These are phyloP conservation scores for Hippopotamus amphibius DNA, from an alignment of 2,113 vertebrate species.

Conservation along the genomic window DNA sequence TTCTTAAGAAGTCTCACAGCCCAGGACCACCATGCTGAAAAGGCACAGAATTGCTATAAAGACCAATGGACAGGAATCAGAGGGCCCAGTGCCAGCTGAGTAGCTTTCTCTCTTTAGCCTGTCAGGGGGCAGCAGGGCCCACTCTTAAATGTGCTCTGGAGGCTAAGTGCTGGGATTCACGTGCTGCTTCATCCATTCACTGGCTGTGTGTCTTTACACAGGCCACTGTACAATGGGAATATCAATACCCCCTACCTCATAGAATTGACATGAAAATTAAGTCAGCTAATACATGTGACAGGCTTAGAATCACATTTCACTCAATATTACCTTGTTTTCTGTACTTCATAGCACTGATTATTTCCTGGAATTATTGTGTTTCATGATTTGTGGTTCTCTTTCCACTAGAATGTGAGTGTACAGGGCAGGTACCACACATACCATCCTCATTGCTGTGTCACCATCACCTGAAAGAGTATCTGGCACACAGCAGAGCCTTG, in stretches of 20 bases:
- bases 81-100: not conserved
- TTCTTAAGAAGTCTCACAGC: not conserved
- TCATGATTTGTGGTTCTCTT: not conserved
- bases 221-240: not conserved
- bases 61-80: not conserved
- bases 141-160: not conserved
- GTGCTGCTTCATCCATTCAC: not conserved
- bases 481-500: not conserved
- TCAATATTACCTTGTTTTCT: not conserved
- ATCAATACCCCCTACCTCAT: too few species aligned
- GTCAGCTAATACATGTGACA: not conserved
- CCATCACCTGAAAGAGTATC: not conserved
- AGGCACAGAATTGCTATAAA: not conserved
- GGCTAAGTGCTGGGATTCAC: not conserved
- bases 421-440: fast-evolving
- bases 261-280: not conserved
- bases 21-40: not conserved
- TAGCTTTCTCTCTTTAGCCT: not conserved
- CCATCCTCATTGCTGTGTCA: too few species aligned
- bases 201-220: not conserved
- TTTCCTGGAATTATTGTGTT: not conserved
- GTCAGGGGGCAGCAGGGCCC: not conserved
- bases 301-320: not conserved
- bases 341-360: not conserved
- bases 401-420: not conserved